Conservation (phyloP, 2,888 invertebrate genomes). For the Scaptomyza polygonia region DNA sequence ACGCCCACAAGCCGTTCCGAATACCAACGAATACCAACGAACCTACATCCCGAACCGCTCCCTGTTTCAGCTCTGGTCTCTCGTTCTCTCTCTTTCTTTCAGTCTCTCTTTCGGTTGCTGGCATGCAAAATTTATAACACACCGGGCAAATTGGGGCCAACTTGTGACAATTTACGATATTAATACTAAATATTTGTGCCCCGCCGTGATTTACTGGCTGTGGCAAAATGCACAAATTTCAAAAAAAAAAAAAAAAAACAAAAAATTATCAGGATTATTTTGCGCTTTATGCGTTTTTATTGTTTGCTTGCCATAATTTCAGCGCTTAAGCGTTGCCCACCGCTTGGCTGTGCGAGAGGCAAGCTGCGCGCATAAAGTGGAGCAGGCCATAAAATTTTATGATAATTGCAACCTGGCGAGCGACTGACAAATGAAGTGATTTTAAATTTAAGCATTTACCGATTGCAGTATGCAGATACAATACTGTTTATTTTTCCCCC, state of each 20-base stretch:
- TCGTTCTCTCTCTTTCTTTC: constrained; percentile 1
- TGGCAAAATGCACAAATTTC: constrained; percentile 1
- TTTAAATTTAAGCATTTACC: constrained; percentile 48
- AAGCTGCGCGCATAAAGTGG: constrained; percentile 69
- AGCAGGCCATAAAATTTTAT: constrained; percentile 78
- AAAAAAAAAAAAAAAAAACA: constrained; percentile 19
- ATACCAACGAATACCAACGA: neutral
- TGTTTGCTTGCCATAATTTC: constrained; percentile 75
- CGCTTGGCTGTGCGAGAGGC: constrained; percentile 8
- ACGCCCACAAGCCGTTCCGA: constrained; percentile 60
- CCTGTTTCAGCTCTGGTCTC: constrained; percentile 10
- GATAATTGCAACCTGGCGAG: constrained; percentile 74
- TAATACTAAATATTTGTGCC: constrained; percentile 82
- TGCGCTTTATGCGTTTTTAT: constrained; percentile 73
- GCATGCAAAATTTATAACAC: constrained; percentile 77
- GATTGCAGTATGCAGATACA: constrained; percentile 25
- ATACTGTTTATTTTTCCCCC: neutral
- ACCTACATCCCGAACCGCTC: neutral
- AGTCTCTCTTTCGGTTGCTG: constrained; percentile 22
- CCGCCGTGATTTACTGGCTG: constrained; percentile 73
- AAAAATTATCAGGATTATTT: constrained; percentile 65
- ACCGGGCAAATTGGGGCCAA: constrained; percentile 81
- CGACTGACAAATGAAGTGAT: constrained; percentile 77
- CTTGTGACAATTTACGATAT: constrained; percentile 81
- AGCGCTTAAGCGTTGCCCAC: constrained; percentile 65